Conservation (phyloP, 2,888 invertebrate species). For the Leptinotarsa tumamoca region DNA sequence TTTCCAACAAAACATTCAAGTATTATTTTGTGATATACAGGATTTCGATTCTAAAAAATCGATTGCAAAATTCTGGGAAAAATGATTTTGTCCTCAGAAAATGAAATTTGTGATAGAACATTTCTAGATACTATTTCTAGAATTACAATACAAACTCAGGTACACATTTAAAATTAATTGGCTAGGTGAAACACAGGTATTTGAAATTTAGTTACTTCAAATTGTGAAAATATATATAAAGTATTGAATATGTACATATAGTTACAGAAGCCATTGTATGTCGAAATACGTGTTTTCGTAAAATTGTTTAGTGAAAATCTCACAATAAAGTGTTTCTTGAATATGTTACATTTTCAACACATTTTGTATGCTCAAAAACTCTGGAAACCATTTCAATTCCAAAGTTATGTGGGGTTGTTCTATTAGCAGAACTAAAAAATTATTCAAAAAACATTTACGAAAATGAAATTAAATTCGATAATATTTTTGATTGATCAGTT, state of each 20-base stretch:
- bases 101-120: background rate
- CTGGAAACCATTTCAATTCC: background rate
- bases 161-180: too few species aligned
- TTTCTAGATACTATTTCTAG: constrained; percentile 7
- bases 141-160: background rate
- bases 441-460: background rate
- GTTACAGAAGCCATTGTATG: too few species aligned
- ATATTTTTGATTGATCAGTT: background rate
- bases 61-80: background rate
- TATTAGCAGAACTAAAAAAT: constrained; percentile 2
- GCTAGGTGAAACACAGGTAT: background rate
- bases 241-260: too few species aligned
- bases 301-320: too few species aligned
- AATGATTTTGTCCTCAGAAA: background rate
- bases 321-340: too few species aligned
- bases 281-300: too few species aligned
- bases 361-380: too few species aligned
- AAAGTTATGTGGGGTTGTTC: background rate
- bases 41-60: background rate
- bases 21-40: background rate
- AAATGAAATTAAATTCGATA: background rate
- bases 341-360: too few species aligned
- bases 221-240: too few species aligned
- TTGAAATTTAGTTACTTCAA: background rate
- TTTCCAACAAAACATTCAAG: background rate